Evolutionary conservation across 2,888 invertebrate species (phyloP), one percentile per base, ranked within the genome.

Genomic region (Ormyrus pomaceus): DNA sequence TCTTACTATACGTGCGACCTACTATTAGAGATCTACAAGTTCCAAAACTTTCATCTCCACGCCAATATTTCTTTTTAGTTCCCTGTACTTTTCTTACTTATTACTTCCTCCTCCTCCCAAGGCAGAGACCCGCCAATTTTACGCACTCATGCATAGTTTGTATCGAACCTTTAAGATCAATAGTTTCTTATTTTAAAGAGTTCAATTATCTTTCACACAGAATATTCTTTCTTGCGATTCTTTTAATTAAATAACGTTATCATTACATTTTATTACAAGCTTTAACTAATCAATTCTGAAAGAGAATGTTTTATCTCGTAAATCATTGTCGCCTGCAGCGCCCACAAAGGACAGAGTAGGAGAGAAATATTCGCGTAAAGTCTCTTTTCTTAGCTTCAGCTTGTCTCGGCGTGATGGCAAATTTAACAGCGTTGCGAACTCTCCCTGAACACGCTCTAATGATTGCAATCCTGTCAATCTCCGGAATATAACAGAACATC

Each of bases 391-490:
- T 13, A 1, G 7, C 13, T 13, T 2, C 5, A 2, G 13, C 13
- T 58, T 58, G 7, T 13, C 13, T 58, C 58, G 58, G 13, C 58
- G 7, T 6, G 58, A 58, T 4, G 19, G 13, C 13, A 58, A 13
- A 11, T 58, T 58, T 58, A 58, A 58, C 58, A 58, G 58, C 58
- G 58, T 58, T 58, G 13, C n/a, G 13, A 58, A 58, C 58, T 58
- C 58, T 5, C 6, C 58, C 7, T 7, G n/a, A 6, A 13, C n/a
- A 13, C 58, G 58, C 58, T 58, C 3, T 58, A 13, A 13, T 3
- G 6, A 58, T 13, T 4, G 58, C 13, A 19, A 13, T 13, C 3
- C n/a, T 58, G 13, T 13, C 58, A 13, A 58, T 13, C 51, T 51
- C 19, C 1, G 51, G 51, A 58, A 13, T 19, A 19, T 13, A 58